These are phyloP conservation scores for Pterois miles DNA, from an alignment of 2,797 vertebrate genomes.

Conservation along the genomic window DNA sequence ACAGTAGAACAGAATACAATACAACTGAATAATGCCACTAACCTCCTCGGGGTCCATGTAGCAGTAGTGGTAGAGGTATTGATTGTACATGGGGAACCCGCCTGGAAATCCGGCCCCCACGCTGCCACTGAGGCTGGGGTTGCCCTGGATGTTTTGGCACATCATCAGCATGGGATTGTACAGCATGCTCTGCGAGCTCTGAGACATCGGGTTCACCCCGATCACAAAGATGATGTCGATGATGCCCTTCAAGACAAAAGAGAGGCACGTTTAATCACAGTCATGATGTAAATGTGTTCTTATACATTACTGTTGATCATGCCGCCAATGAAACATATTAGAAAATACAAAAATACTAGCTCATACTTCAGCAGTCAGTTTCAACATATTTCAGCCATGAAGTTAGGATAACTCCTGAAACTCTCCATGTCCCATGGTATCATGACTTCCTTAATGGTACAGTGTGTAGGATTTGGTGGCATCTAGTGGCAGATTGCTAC, in stretches of 20 bases:
- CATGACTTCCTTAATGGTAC: background rate
- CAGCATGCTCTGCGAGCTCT: slow-evolving; percentile 85
- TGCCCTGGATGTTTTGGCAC: slow-evolving; percentile 84
- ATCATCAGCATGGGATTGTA: slow-evolving; percentile 88
- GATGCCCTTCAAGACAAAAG: slow-evolving; percentile 72
- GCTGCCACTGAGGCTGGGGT: slow-evolving; percentile 75
- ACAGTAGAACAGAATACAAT: background rate
- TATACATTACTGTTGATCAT: background rate
- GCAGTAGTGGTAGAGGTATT: slow-evolving; percentile 91
- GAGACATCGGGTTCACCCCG: slow-evolving; percentile 90
- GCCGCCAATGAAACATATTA: background rate
- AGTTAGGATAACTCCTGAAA: background rate
- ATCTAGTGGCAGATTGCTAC: too few species aligned
- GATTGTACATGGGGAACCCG: slow-evolving; percentile 79
- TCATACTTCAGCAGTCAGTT: background rate
- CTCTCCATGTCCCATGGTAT: background rate
- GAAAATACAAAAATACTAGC: background rate
- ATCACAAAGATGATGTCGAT: slow-evolving; percentile 90
- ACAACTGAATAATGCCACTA: background rate
- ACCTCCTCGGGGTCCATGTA: slow-evolving; percentile 92
- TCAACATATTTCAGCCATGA: background rate
- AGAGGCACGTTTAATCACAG: background rate
- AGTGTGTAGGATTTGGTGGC: too few species aligned
- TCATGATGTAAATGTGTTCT: background rate
- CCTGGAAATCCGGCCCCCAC: slow-evolving; percentile 72